A percentile compares a stretch with the other conserved stretches of the same genome.
Conservation (phyloP, 1,140 invertebrate species). For the Heterodera carotae region DNA sequence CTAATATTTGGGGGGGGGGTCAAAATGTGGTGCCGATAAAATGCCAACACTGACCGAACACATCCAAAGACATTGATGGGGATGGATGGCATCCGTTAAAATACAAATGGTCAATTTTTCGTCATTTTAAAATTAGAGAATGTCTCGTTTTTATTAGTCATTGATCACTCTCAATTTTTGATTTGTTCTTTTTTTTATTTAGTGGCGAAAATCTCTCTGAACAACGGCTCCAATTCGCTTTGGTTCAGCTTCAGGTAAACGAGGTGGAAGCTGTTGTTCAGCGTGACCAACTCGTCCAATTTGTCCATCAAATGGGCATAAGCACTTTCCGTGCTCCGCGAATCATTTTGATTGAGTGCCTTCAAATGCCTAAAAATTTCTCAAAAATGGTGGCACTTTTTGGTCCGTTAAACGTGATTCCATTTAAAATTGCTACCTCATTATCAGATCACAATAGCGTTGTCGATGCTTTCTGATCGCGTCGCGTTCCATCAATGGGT, state of each 20-base stretch:
- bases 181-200: background rate
- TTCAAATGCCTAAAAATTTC: background rate
- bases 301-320: conserved; percentile 16
- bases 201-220: conserved; percentile 10
- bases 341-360: background rate
- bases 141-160: background rate
- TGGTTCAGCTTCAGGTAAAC: conserved; percentile 5
- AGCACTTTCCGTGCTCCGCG: background rate
- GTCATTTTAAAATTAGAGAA: no score
- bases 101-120: no score
- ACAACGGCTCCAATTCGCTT: conserved; percentile 16
- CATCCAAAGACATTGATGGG: no score
- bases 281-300: conserved; percentile 9
- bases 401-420: no score
- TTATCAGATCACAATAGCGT: background rate
- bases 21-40: background rate
- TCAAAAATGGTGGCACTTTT: no score
- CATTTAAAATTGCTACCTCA: no score
- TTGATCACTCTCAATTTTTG: no score
- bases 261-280: background rate
- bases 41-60: no score
- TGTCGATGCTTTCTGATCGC: background rate
- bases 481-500: background rate
- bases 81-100: no score
- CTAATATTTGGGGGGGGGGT: no score